Percentiles rank a stretch among this genome's conserved stretches.
These are phyloP conservation scores for Ifrita kowaldi DNA, from an alignment of 2,113 vertebrate species.

Conservation along the genomic window DNA sequence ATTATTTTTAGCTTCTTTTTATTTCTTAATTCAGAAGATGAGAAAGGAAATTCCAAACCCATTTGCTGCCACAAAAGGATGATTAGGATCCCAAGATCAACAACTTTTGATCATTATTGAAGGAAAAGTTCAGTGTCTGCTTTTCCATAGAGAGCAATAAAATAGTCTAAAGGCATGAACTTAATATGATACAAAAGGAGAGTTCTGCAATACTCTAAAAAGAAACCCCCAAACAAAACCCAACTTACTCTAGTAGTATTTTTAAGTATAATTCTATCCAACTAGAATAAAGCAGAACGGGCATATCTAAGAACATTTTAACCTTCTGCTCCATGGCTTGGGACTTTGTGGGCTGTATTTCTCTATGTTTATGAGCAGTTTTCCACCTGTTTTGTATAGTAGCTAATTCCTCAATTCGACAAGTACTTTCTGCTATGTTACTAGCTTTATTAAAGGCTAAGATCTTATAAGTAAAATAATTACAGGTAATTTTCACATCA, in stretches of 20 bases:
- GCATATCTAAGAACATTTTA: not conserved
- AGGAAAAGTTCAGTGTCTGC: not conserved
- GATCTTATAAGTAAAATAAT: not conserved
- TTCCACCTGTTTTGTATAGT: not conserved
- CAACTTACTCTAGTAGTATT: not conserved
- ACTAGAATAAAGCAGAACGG: not conserved
- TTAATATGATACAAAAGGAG: not conserved
- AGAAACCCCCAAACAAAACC: not conserved
- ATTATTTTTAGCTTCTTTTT: not conserved
- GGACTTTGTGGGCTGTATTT: not conserved
- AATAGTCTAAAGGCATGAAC: not conserved
- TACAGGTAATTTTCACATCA: not conserved
- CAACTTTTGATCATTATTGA: not conserved
- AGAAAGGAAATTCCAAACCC: not conserved
- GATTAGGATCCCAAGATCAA: not conserved
- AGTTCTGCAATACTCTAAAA: not conserved
- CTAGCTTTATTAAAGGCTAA: not conserved
- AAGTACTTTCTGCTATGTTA: not conserved
- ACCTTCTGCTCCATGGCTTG: not conserved
- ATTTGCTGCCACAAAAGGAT: not conserved
- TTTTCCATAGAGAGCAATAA: not conserved
- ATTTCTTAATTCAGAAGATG: not conserved
- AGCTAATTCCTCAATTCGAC: not conserved
- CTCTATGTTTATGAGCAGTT: not conserved
- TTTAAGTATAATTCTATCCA: not conserved